These are phyloP conservation scores for Amphilophus citrinellus DNA, from an alignment of 2,113 vertebrate genomes.

Conservation along the genomic window DNA sequence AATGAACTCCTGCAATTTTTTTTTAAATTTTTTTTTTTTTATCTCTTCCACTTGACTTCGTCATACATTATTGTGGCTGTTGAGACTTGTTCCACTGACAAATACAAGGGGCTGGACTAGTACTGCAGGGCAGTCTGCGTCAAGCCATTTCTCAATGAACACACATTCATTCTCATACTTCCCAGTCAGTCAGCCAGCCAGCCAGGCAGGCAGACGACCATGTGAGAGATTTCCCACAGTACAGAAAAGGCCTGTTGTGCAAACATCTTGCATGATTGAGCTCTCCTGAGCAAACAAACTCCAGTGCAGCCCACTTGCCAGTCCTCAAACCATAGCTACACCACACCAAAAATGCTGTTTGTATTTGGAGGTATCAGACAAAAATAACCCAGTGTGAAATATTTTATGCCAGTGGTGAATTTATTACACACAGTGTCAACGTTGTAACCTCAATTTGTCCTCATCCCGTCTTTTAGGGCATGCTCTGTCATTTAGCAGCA, in stretches of 20 bases:
- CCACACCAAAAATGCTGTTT: slow-evolving; percentile 2
- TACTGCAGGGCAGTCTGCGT: slow-evolving; percentile 32
- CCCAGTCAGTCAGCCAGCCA: background rate
- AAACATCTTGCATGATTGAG: slow-evolving; percentile 54
- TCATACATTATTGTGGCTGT: slow-evolving; percentile 67
- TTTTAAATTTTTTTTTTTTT: background rate
- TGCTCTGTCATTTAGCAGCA: slow-evolving; percentile 31
- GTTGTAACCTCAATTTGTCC: slow-evolving; percentile 50
- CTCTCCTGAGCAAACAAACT: slow-evolving; percentile 42
- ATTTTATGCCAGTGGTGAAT: slow-evolving; percentile 32
- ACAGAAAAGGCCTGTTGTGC: slow-evolving; percentile 55
- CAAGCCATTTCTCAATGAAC: slow-evolving; percentile 68
- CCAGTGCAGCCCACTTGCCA: background rate
- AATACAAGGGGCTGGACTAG: slow-evolving; percentile 52
- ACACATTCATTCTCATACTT: slow-evolving; percentile 24
- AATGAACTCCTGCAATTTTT: slow-evolving; percentile 18
- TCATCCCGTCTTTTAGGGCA: slow-evolving; percentile 46
- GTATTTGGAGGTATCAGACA: background rate
- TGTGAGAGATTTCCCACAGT: slow-evolving; percentile 72
- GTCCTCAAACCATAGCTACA: slow-evolving; percentile 14
- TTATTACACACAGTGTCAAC: slow-evolving; percentile 41
- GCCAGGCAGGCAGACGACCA: slow-evolving; percentile 16
- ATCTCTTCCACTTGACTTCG: slow-evolving; percentile 18
- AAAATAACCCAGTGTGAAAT: slow-evolving; percentile 37
- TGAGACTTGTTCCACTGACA: slow-evolving; percentile 71